Conservation (phyloP, 2,113 vertebrate genomes). For the Antechinus stuartii region DNA sequence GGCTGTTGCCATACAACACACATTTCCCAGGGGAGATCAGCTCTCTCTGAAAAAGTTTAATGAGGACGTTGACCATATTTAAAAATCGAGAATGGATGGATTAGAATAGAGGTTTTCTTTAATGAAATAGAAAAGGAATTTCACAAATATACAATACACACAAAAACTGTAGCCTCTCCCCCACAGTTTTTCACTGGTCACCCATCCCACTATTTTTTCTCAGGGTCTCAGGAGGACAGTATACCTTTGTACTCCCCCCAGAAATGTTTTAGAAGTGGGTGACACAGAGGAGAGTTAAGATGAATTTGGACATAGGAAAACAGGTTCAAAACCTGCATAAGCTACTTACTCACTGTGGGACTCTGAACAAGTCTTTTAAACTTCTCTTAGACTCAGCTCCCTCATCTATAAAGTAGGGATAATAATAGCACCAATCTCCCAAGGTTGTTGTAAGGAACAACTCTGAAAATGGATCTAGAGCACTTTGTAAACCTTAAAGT, state of each 20-base stretch:
- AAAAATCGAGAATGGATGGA: neutral
- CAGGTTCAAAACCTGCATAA: neutral
- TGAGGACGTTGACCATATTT: neutral
- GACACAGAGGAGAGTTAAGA: neutral
- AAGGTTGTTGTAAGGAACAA: neutral
- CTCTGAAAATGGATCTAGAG: neutral
- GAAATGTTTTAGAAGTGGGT: neutral
- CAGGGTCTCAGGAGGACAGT: neutral
- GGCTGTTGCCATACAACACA: neutral
- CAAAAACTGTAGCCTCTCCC: neutral
- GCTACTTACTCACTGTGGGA: neutral
- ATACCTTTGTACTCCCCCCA: neutral
- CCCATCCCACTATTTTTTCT: neutral
- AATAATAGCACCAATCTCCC: neutral
- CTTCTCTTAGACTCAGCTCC: neutral
- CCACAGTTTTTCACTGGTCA: neutral
- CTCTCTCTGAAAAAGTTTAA: neutral
- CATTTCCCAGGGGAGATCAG: neutral
- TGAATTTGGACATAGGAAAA: neutral
- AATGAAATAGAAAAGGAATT: neutral
- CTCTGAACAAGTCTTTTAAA: neutral
- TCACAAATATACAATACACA: neutral
- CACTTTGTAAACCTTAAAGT: neutral
- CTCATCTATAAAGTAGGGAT: neutral
- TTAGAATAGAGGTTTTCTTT: slow-evolving; percentile 24